Evolutionary conservation across 1,140 invertebrate species (phyloP).

Genomic region (Delia radicum): DNA sequence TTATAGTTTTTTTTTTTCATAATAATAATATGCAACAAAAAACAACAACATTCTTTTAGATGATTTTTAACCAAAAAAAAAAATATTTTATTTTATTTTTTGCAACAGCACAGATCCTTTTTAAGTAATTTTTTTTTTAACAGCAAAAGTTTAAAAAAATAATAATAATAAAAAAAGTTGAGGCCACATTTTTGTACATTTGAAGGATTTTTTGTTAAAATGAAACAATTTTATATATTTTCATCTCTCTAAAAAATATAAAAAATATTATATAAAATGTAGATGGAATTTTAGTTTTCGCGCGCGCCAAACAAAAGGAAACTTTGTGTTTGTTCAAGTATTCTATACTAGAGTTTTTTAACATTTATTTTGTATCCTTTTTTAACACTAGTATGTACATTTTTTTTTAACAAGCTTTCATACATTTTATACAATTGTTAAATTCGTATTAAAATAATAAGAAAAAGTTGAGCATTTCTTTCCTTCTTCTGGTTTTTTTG

Average conservation of each 20-base stretch:
- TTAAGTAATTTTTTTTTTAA: background rate
- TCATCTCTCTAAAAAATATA: background rate
- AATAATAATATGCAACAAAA: background rate
- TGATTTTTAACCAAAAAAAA: background rate
- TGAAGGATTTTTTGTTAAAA: slow-evolving; percentile 1
- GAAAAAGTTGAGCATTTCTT: background rate
- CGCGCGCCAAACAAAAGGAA: background rate
- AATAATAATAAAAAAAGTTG: background rate
- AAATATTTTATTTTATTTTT: background rate
- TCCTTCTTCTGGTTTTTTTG: background rate
- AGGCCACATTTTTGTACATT: background rate
- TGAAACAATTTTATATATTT: no score
- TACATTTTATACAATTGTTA: background rate
- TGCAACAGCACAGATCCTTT: background rate
- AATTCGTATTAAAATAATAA: background rate
- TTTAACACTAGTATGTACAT: background rate
- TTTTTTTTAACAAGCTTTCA: background rate
- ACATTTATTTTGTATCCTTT: background rate
- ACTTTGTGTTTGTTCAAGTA: background rate
- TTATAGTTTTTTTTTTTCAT: background rate
- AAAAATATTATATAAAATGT: background rate
- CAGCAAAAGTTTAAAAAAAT: background rate
- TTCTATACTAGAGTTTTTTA: no score
- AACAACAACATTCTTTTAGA: background rate
- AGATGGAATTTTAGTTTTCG: background rate